A percentile compares a stretch with the other conserved stretches of the same genome.
Evolutionary conservation across 1,140 invertebrate species (phyloP).

Genomic region (Drosophila miranda): DNA sequence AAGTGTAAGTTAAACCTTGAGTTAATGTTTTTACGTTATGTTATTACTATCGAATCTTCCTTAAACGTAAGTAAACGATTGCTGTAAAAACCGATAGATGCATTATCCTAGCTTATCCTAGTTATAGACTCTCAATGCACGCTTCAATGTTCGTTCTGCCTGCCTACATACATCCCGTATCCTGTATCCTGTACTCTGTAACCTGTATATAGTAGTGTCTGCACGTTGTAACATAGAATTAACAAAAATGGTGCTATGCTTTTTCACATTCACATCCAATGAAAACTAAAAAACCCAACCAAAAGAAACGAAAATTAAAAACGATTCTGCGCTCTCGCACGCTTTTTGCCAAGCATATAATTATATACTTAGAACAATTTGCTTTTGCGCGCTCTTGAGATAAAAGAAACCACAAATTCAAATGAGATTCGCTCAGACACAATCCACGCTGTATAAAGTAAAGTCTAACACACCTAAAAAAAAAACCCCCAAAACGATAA

Average conservation of each 20-base stretch:
- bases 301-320: constrained; percentile 37
- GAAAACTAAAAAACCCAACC: constrained; percentile 50
- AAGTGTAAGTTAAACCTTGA: constrained; percentile 51
- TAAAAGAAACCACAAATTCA: constrained; percentile 14
- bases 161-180: background rate
- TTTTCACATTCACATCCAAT: constrained; percentile 56
- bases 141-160: constrained; percentile 15
- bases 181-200: constrained; percentile 7
- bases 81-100: constrained; percentile 36
- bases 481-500: constrained; percentile 33
- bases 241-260: constrained; percentile 60
- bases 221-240: constrained; percentile 34
- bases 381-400: constrained; percentile 57
- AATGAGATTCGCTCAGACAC: constrained; percentile 60
- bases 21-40: constrained; percentile 49
- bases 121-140: constrained; percentile 31
- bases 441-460: constrained; percentile 73
- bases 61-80: constrained; percentile 69
- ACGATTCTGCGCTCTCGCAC: constrained; percentile 58
- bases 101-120: constrained; percentile 48
- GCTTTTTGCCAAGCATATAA: constrained; percentile 50
- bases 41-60: constrained; percentile 39
- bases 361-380: constrained; percentile 46
- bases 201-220: constrained; percentile 22
- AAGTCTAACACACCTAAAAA: constrained; percentile 65